These are phyloP conservation scores for Lampropteryx suffumata DNA, from an alignment of 2,888 invertebrate species.

Conservation along the genomic window DNA sequence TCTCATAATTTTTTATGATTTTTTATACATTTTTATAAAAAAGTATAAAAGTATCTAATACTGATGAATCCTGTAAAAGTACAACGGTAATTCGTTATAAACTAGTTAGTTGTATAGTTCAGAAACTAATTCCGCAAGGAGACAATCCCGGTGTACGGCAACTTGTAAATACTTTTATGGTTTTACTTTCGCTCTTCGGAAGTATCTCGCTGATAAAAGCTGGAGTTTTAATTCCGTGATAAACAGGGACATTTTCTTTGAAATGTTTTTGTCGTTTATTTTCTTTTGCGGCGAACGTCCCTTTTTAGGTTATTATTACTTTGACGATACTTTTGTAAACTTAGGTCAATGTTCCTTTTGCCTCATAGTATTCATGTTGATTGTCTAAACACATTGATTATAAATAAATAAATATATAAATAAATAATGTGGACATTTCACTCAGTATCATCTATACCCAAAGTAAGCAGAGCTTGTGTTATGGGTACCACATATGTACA, in stretches of 20 bases:
- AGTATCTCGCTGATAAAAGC: slow-evolving; percentile 5
- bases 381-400: too few species aligned
- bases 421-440: too few species aligned
- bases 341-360: not conserved
- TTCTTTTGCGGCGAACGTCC: not conserved
- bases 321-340: not conserved
- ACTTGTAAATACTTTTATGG: slow-evolving; percentile 18
- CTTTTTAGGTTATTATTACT: not conserved
- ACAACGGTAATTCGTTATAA: slow-evolving; percentile 13
- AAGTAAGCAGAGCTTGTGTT: too few species aligned
- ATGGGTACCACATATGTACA: too few species aligned
- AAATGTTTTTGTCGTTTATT: slow-evolving; percentile 4
- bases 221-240: slow-evolving; percentile 14
- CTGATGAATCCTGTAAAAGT: not conserved
- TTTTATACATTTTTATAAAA: too few species aligned
- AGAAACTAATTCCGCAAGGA: slow-evolving; percentile 13
- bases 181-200: slow-evolving; percentile 9
- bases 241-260: slow-evolving; percentile 8
- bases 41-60: not conserved
- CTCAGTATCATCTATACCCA: too few species aligned
- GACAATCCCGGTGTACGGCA: slow-evolving; percentile 2
- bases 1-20: too few species aligned
- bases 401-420: too few species aligned
- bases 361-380: too few species aligned
- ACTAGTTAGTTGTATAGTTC: slow-evolving; percentile 19